Evolutionary conservation across 2,888 invertebrate species (phyloP), one percentile per base, ranked within the genome.

Genomic region (Hemithea aestivaria): DNA sequence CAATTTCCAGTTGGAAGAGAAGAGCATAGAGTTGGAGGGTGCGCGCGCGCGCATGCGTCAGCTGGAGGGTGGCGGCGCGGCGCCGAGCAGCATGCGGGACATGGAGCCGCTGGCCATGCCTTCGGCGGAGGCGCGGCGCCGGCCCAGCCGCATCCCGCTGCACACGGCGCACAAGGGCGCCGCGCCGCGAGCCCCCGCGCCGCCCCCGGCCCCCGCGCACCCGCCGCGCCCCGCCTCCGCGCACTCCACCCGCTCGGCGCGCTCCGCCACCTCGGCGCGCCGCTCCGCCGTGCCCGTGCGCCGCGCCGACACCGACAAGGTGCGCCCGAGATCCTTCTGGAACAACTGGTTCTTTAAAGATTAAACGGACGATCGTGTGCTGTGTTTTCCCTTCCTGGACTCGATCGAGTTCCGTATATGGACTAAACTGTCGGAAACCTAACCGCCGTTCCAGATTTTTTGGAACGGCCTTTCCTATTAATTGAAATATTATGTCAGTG

Each of bases 11-110:
- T 78, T 95, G 58, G 94, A 94, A 74, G 94, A 95, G 73, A 92
- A 92, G 68, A 93, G 91, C 62, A 94, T 95, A 58, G 94, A 95
- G 70, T 64, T 95, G 58, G 95, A 95, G 73, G 94, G 94, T n/a
- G 93, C 94, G 8, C 88, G 91, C 48, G 94, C 94, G 1, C 90
- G 91, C 40, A 89, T 94, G 39, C 89, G 94, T n/a, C 90, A 94
- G 48, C 77, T 94, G 47, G 94, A 94, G 65, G 90, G 46, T 41
- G 75, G 78, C 53, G 73, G 29, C 35, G 51, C 45, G 40, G 44
- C 48, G 44, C 51, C 43, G 38, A 47, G 56, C 62, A 76, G 73
- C 73, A 88, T 84, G 82, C 76, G 81, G 24, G 83, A 79, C 57
- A 74, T 84, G 76, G 77, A 84, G 68, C 85, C 75, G 53, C 66